These are phyloP conservation scores for Thamnaconus septentrionalis DNA, from an alignment of 2,113 vertebrate genomes.

Conservation along the genomic window DNA sequence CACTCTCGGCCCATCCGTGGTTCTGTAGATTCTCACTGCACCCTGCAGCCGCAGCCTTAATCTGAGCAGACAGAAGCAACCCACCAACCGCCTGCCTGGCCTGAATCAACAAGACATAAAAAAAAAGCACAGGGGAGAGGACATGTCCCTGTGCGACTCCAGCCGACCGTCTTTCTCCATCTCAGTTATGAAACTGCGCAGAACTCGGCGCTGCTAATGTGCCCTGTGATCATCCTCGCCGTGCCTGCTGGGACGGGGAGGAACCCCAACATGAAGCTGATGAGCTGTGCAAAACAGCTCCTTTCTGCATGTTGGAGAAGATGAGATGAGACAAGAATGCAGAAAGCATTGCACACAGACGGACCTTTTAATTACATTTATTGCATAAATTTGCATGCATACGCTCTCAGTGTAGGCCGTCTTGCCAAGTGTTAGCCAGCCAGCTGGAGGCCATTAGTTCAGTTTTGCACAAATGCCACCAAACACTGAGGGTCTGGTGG, in stretches of 20 bases:
- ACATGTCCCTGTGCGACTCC: slow-evolving; percentile 11
- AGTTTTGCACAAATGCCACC: neutral
- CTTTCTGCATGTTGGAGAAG: too few species aligned
- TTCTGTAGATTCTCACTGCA: slow-evolving; percentile 27
- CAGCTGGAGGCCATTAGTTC: neutral
- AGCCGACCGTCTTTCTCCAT: slow-evolving; percentile 36
- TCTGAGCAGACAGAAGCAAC: slow-evolving; percentile 14
- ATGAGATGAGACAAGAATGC: neutral
- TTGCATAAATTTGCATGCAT: too few species aligned
- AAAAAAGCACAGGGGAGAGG: slow-evolving; percentile 26
- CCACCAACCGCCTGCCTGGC: slow-evolving; percentile 14
- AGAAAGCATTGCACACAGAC: neutral
- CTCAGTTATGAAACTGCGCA: slow-evolving; percentile 16
- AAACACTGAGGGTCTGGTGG: neutral
- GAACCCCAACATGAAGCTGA: neutral
- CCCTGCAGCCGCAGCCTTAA: slow-evolving; percentile 6
- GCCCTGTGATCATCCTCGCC: slow-evolving; percentile 10
- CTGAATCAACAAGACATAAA: slow-evolving; percentile 40
- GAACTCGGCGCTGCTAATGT: slow-evolving; percentile 5
- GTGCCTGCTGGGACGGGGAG: slow-evolving; percentile 5
- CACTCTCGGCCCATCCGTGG: slow-evolving; percentile 25
- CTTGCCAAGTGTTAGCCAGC: too few species aligned
- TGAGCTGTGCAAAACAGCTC: slow-evolving; percentile 2
- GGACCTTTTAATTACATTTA: too few species aligned
- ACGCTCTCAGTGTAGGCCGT: too few species aligned